A percentile compares a stretch with the other conserved stretches of the same genome.
Conservation (phyloP, 1,140 invertebrate genomes). For the Phenacoccus solenopsis region DNA sequence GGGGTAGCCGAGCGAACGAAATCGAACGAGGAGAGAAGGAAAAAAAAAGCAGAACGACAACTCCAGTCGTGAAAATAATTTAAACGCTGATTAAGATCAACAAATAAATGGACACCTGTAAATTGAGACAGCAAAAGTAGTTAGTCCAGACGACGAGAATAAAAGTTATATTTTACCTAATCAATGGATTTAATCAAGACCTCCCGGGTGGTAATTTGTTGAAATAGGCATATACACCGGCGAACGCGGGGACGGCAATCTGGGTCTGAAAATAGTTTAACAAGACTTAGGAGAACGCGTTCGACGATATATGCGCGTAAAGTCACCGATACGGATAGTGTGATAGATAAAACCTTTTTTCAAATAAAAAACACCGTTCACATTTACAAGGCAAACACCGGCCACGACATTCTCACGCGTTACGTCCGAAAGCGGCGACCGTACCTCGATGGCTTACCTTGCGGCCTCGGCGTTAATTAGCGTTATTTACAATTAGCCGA, state of each 20-base stretch:
- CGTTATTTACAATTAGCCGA: too few relatives aligned
- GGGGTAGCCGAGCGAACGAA: too few relatives aligned
- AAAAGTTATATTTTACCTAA: slow-evolving; percentile 17
- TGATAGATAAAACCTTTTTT: slow-evolving; percentile 9
- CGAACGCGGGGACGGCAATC: not conserved
- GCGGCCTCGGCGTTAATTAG: too few relatives aligned
- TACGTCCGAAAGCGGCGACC: too few relatives aligned
- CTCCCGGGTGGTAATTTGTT: slow-evolving; percentile 17
- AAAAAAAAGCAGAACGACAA: not conserved
- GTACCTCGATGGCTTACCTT: too few relatives aligned
- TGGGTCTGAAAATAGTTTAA: not conserved
- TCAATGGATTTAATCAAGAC: slow-evolving; percentile 16
- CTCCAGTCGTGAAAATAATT: slow-evolving; percentile 9
- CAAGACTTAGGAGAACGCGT: not conserved
- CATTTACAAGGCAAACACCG: too few relatives aligned
- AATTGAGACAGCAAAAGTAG: slow-evolving; percentile 16
- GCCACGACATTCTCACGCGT: too few relatives aligned
- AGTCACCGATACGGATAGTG: slow-evolving; percentile 8
- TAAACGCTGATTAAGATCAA: slow-evolving; percentile 18
- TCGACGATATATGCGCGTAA: not conserved
- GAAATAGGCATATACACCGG: slow-evolving; percentile 6
- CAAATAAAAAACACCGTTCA: too few relatives aligned
- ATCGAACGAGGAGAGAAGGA: too few relatives aligned
- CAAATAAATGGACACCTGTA: slow-evolving; percentile 17
- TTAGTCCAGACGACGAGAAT: slow-evolving; percentile 9